Evolutionary conservation across 2,888 invertebrate species (phyloP), one percentile per base, ranked within the genome.

Genomic region (Eumacrocentrus americanus): DNA sequence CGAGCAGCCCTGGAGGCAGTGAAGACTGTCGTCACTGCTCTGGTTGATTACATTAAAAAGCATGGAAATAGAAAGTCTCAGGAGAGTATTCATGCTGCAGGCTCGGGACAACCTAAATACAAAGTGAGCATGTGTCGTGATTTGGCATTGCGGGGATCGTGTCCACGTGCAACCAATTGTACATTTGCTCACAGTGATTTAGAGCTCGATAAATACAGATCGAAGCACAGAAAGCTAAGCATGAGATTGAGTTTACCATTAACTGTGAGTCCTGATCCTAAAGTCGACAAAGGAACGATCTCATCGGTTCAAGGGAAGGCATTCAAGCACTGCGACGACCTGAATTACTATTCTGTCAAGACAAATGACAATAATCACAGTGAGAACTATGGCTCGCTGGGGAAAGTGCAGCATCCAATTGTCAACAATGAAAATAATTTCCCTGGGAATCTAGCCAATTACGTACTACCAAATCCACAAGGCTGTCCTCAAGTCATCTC

Each of bases 151-250:
- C 85, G 91, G 11, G 89, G 92, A 0, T 89, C 87, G 63, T 97
- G 97, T 77, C 95, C 95, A 0, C 84, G 95, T 7, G 93, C 94
- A 3, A 88, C 87, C 42, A 89, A 89, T 70, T 97, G 97, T 80
- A 94, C 93, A 0, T 97, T 95, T 82, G 94, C 95, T 4, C 96
- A 97, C 80, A 92, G 92, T 0, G 91, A 92, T 67, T 92, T 94
- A 66, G 97, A 97, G 80, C 83, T 95, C 37, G 95, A 95, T 73
- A 91, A 91, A 88, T 89, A 89, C 73, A 83, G 89, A 55, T 86
- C 88, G 3, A 88, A 88, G 72, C 88, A 85, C 73, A 83, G 88
- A 12, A 89, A 88, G 77, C 82, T 85, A 9, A 80, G 79, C 52
- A 66, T 76, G 18, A 74, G 80, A 58, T 71, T 77, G 25, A 73